Percentiles rank a stretch among this genome's conserved stretches.
phyloP scores from a whole-genome alignment of 2,797 vertebrate genomes.

The Antrozous pallidus region DNA sequence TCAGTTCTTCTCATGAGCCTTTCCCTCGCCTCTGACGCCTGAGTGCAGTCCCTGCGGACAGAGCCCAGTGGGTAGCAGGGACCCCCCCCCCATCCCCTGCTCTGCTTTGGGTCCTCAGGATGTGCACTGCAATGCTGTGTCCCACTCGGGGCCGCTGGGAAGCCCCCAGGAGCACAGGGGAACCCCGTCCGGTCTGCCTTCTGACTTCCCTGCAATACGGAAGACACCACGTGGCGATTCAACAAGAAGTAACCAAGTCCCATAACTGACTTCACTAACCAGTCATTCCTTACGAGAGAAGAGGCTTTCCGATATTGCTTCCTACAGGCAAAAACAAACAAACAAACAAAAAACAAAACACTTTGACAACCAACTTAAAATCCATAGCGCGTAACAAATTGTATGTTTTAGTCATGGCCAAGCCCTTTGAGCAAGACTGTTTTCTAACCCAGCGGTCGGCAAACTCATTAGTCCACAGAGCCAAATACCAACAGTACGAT shows the following conservation, averaged over 20 bases:
- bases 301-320: not conserved
- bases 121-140: not conserved
- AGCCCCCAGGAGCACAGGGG: not conserved
- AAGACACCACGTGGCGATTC: not conserved
- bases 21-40: not conserved
- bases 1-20: not conserved
- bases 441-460: too few species aligned
- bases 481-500: too few species aligned
- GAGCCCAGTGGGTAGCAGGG: not conserved
- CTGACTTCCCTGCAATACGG: not conserved
- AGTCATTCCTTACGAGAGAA: not conserved
- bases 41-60: not conserved
- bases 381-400: not conserved
- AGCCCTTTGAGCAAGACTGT: not conserved
- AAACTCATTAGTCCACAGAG: too few species aligned
- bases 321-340: too few species aligned
- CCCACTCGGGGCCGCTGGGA: not conserved
- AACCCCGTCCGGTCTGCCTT: not conserved
- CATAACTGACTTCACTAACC: not conserved
- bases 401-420: not conserved
- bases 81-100: too few species aligned
- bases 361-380: not conserved
- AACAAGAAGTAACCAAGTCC: not conserved
- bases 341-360: not conserved
- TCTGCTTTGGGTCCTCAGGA: not conserved